Conservation (phyloP, 2,888 invertebrate genomes). For the Lordiphosa fenestrarum region DNA sequence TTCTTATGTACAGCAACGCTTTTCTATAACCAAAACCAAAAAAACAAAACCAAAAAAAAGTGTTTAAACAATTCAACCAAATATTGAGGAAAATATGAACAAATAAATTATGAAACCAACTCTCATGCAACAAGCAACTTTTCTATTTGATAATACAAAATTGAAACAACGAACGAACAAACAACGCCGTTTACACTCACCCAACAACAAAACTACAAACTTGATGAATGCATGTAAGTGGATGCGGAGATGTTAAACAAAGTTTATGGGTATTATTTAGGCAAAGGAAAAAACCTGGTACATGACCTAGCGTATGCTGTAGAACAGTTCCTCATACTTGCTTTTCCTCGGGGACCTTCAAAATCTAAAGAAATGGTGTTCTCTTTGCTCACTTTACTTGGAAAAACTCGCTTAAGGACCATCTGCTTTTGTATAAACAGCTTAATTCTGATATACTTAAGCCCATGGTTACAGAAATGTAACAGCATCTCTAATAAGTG, state of each 20-base stretch:
- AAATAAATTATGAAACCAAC: conserved; percentile 25
- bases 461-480: too few relatives aligned
- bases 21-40: conserved; percentile 20
- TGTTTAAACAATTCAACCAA: conserved; percentile 2
- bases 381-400: too few relatives aligned
- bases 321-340: too few relatives aligned
- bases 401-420: too few relatives aligned
- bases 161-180: conserved; percentile 73
- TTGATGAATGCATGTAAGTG: conserved; percentile 63
- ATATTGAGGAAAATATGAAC: conserved; percentile 16
- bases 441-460: too few relatives aligned
- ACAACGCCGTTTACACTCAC: conserved; percentile 73
- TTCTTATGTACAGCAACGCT: conserved; percentile 30
- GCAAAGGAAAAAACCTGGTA: too few relatives aligned
- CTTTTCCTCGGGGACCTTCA: too few relatives aligned
- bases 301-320: too few relatives aligned
- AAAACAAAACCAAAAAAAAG: too few relatives aligned
- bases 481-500: too few relatives aligned
- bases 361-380: too few relatives aligned
- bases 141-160: conserved; percentile 6
- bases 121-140: conserved; percentile 18
- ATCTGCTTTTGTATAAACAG: too few relatives aligned
- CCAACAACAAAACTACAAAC: conserved; percentile 13
- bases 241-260: not conserved
- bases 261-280: not conserved